Conservation (phyloP, 2,113 vertebrate species). For the Rutilus rutilus region DNA sequence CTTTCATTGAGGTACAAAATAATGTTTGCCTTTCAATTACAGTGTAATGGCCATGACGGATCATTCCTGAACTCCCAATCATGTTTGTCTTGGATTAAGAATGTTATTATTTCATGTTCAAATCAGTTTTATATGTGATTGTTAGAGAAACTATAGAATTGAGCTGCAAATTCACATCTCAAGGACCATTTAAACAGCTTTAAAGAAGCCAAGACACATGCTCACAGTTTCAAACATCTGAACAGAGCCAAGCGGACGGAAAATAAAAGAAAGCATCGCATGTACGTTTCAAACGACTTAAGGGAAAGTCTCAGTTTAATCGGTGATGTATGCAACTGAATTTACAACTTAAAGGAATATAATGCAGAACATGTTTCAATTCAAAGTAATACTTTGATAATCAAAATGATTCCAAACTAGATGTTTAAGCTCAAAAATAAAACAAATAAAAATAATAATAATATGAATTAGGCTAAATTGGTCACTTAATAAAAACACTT, state of each 20-base stretch:
- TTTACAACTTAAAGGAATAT: neutral
- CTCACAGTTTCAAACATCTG: neutral
- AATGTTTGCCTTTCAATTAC: constrained; percentile 73
- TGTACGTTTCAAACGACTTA: neutral
- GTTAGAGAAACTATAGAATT: neutral
- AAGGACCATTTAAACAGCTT: constrained; percentile 16
- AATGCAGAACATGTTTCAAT: neutral
- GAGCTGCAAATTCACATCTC: neutral
- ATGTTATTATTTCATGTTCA: constrained; percentile 51
- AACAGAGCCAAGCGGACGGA: neutral
- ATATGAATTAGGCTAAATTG: neutral
- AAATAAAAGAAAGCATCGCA: constrained; percentile 1
- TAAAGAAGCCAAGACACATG: neutral
- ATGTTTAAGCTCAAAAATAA: neutral
- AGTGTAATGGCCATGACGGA: constrained; percentile 60
- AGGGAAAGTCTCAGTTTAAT: neutral
- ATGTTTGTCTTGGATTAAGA: constrained; percentile 58
- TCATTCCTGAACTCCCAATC: constrained; percentile 64
- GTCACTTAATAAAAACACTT: neutral
- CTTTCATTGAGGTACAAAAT: constrained; percentile 70
- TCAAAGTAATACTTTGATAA: neutral
- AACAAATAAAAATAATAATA: neutral
- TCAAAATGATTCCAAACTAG: neutral
- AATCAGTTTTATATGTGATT: constrained; percentile 46
- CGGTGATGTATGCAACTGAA: neutral